Percentiles rank a stretch among this genome's conserved stretches.
These are phyloP conservation scores for Cuniculus paca DNA, from an alignment of 2,797 vertebrate genomes.

Conservation along the genomic window DNA sequence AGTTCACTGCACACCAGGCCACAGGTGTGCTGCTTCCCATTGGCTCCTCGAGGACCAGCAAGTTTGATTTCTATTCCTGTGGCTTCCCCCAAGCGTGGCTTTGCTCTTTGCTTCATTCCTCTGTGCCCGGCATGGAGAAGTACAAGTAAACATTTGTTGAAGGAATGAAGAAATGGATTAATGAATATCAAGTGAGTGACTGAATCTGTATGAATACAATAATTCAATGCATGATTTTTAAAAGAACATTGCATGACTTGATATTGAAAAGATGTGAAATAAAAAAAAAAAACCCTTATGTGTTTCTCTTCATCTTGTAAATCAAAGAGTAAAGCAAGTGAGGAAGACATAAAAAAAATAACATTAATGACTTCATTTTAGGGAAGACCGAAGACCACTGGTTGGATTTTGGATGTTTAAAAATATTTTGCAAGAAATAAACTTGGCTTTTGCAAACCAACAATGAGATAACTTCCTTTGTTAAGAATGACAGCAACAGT, in stretches of 20 bases:
- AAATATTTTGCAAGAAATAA: slow-evolving; percentile 72
- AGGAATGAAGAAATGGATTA: background rate
- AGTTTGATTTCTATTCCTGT: background rate
- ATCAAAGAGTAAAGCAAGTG: background rate
- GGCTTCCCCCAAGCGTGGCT: background rate
- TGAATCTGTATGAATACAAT: background rate
- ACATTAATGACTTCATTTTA: slow-evolving; percentile 32
- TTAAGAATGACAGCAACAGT: slow-evolving; percentile 81
- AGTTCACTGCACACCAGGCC: background rate
- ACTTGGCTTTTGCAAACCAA: slow-evolving; percentile 44
- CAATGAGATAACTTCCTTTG: slow-evolving; percentile 68
- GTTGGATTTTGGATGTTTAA: slow-evolving; percentile 60
- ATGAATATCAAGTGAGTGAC: background rate
- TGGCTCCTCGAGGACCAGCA: background rate
- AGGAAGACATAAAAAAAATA: background rate
- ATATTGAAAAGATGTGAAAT: background rate
- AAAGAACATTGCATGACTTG: background rate
- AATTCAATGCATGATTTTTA: background rate
- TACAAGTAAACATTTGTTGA: background rate
- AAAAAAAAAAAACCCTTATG: background rate
- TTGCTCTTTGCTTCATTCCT: background rate
- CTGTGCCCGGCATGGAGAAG: background rate
- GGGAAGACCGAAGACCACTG: slow-evolving; percentile 23
- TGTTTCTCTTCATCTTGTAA: background rate
- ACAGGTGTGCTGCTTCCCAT: background rate